Percentiles rank a stretch among this genome's conserved stretches.
Evolutionary conservation across 2,113 vertebrate genomes (phyloP).

Genomic region (Crypturellus undulatus): DNA sequence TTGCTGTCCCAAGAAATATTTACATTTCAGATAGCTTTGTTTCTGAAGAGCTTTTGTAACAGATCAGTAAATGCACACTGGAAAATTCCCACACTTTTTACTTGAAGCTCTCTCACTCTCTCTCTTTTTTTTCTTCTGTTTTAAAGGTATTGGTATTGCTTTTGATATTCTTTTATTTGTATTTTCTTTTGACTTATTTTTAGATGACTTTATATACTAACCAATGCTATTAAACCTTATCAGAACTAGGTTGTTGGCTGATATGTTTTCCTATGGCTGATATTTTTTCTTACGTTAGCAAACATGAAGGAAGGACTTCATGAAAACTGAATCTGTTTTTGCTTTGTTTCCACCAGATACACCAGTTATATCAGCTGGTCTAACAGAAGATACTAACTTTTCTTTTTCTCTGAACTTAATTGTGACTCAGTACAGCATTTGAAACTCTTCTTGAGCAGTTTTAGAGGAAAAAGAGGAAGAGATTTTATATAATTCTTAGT

Average conservation of each 20-base stretch:
- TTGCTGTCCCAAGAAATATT: not conserved
- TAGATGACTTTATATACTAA: not conserved
- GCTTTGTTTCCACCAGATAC: not conserved
- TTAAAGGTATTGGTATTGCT: not conserved
- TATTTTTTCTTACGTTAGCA: not conserved
- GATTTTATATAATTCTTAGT: not conserved
- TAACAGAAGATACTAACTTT: fast-evolving
- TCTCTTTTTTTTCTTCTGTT: not conserved
- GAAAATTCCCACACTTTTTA: not conserved
- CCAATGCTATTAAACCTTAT: not conserved
- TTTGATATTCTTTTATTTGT: not conserved
- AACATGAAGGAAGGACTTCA: not conserved
- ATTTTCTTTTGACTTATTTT: not conserved
- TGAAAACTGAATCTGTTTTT: not conserved
- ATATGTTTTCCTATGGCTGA: not conserved
- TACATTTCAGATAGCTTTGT: not conserved
- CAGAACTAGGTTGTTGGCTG: not conserved
- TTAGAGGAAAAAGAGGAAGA: not conserved
- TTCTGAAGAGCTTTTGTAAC: not conserved
- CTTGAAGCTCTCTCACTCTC: not conserved
- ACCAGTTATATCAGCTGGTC: not conserved
- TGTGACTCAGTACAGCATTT: not conserved
- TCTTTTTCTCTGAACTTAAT: not conserved
- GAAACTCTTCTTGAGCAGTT: not conserved
- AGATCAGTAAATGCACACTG: not conserved